Evolutionary conservation across 2,797 vertebrate species (phyloP).

Genomic region (Myotis findleyi): DNA sequence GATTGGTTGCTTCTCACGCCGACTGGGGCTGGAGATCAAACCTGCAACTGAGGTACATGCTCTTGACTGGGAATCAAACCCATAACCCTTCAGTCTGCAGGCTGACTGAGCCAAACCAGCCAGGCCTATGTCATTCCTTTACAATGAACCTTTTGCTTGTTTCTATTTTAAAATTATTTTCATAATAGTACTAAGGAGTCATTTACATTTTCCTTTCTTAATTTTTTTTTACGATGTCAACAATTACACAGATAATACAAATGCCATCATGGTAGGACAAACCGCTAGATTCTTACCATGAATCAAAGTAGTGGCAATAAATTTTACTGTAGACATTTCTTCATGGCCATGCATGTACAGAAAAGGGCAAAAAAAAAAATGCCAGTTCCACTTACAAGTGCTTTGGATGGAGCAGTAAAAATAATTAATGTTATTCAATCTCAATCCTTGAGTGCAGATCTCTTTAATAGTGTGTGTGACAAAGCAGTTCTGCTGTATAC

Average conservation of each 20-base stretch:
- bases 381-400: neutral
- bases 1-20: no score
- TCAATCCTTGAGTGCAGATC: neutral
- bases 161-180: slow-evolving; percentile 17
- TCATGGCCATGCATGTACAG: neutral
- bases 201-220: neutral
- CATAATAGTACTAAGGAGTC: neutral
- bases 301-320: neutral
- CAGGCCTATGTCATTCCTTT: neutral
- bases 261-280: neutral
- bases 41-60: no score
- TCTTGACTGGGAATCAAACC: no score
- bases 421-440: neutral
- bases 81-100: no score
- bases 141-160: neutral
- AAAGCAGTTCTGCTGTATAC: neutral
- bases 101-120: no score
- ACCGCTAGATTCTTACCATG: neutral
- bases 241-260: neutral
- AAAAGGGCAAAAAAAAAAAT: neutral
- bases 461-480: neutral
- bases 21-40: no score
- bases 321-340: neutral
- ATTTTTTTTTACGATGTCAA: neutral
- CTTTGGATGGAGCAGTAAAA: neutral